phyloP scores from a whole-genome alignment of 2,113 vertebrate genomes.

The Daubentonia madagascariensis region DNA sequence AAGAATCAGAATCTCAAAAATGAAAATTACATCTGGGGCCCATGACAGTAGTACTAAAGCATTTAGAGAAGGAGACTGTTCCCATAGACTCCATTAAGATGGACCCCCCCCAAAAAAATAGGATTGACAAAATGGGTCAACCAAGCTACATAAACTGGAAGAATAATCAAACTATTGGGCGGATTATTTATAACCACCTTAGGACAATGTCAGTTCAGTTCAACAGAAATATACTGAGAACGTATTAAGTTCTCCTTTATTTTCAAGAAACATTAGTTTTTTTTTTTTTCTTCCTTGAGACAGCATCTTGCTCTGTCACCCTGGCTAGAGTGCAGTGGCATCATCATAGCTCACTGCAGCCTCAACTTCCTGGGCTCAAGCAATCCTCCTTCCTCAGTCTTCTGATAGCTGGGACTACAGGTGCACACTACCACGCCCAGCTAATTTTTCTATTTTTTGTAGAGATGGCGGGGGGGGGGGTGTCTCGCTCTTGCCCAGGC shows the following conservation, averaged over 20 bases:
- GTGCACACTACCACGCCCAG: too few species aligned
- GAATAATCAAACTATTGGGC: background rate
- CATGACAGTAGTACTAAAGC: background rate
- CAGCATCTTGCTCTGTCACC: too few species aligned
- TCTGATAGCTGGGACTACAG: too few species aligned
- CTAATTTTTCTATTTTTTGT: too few species aligned
- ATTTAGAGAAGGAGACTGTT: background rate
- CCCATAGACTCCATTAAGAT: background rate
- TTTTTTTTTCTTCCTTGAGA: too few species aligned
- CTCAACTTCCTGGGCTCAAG: too few species aligned
- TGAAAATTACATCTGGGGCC: background rate
- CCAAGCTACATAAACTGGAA: background rate
- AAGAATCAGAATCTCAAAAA: background rate
- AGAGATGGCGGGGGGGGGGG: too few species aligned
- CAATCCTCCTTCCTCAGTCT: too few species aligned
- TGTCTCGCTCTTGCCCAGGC: too few species aligned
- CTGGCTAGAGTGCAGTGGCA: too few species aligned
- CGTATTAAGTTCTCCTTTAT: background rate
- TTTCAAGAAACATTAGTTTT: background rate
- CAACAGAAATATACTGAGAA: background rate
- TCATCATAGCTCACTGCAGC: too few species aligned
- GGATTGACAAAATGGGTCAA: background rate
- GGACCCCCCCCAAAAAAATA: fast-evolving
- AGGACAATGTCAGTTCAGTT: background rate
- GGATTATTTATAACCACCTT: background rate